Base-by-base conservation (phyloP, 2,888 invertebrate genomes). In the Trypoxylon attenuatum region DNA sequence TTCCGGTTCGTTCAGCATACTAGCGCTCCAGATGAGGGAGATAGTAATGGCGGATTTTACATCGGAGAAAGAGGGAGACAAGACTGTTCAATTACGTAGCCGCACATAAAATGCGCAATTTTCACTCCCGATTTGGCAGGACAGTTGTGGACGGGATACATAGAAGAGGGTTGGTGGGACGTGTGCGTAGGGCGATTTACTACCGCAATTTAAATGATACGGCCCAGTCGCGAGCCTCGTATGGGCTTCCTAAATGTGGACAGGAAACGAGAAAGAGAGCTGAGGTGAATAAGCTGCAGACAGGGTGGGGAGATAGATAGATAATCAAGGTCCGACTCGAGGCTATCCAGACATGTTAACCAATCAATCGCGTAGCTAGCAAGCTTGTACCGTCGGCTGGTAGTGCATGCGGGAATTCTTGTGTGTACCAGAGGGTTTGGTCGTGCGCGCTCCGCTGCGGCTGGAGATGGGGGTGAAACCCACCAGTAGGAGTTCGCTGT, bases 331-430 rank as follows among this genome's bases (percentile, higher is more conserved):
- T 73, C 73, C 74, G 73, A 77, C 72, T 69, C 71, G 73, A 78
- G 78, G 77, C 73, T 72, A 78, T 72, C 77, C 72, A 72, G 73
- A 76, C 80, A 81, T 80, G 81, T 83, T 82, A 81, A 80, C 82
- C 79, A 80, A 82, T 81, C 83, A 83, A 82, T 82, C 82, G 82
- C 56, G 67, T 69, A 73, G 73, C 57, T 69, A 72, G 65, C 62
- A 57, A 54, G 64, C 54, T 62, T 58, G 64, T 62, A 65, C 61
- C 65, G 56, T 69, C 66, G 71, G 70, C n/a, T 62, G 59, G 55
- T 49, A 62, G 61, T 67, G 68, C 57, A 65, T 69, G 54, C 49
- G 60, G 62, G 54, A 52, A 56, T 55, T 51, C 57, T 21, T 46
- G 55, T 25, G 57, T 64, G 59, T 43, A 59, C 13, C n/a, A n/a